Evolutionary conservation across 2,888 invertebrate species (phyloP).

Genomic region (Amblyjoppa fuscipennis): DNA sequence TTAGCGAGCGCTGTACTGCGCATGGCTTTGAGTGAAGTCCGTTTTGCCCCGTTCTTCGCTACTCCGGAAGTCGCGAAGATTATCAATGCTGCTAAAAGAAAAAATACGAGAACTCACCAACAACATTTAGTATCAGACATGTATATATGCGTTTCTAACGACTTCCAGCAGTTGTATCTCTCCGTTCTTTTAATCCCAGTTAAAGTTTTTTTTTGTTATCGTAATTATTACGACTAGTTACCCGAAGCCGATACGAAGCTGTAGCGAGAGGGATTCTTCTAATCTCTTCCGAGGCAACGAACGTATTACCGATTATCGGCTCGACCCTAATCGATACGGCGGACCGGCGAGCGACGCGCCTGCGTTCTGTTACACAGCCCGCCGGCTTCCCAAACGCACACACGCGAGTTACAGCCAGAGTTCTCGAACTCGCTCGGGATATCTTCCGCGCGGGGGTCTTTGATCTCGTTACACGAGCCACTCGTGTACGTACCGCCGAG

Average conservation of each 20-base stretch:
- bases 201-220: conserved; percentile 4
- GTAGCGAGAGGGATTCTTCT: background rate
- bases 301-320: conserved; percentile 28
- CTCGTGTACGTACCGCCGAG: conserved; percentile 2
- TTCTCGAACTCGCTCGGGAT: conserved; percentile 39
- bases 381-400: conserved; percentile 1
- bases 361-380: background rate
- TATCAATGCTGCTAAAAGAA: background rate
- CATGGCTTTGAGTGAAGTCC: background rate
- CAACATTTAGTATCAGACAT: conserved; percentile 2
- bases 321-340: conserved; percentile 45
- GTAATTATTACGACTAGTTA: background rate
- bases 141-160: conserved; percentile 10
- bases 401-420: background rate
- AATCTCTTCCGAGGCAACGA: conserved; percentile 12
- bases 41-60: background rate
- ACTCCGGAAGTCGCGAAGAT: conserved; percentile 8
- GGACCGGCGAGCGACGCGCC: background rate
- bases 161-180: background rate
- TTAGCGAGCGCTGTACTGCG: background rate
- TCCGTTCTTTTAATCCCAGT: background rate
- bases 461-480: conserved; percentile 49
- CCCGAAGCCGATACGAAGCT: background rate
- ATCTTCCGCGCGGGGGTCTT: conserved; percentile 48
- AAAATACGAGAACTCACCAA: background rate